A percentile compares a stretch with the other conserved stretches of the same genome.
phyloP scores from a whole-genome alignment of 2,113 vertebrate genomes.

The Muntiacus reevesi region DNA sequence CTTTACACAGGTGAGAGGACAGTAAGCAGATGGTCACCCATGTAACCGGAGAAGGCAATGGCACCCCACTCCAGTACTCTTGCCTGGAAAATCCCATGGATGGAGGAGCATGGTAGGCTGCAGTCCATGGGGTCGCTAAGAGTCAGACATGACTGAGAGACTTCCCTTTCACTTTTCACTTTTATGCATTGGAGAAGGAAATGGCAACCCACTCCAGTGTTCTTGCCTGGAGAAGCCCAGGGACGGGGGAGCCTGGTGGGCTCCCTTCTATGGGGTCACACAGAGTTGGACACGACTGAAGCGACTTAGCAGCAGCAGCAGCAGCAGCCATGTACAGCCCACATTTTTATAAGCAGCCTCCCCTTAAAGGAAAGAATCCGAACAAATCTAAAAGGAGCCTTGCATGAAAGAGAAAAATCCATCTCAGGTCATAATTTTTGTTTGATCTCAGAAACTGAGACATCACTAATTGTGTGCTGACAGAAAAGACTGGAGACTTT shows the following conservation, averaged over 20 bases:
- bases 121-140: neutral
- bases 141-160: neutral
- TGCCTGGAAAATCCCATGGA: neutral
- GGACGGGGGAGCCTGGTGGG: neutral
- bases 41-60: neutral
- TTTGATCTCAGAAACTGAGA: neutral
- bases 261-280: fast-evolving
- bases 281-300: neutral
- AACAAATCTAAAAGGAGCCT: neutral
- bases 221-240: neutral
- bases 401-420: neutral
- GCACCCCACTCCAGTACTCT: neutral
- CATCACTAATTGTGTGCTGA: neutral
- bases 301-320: neutral
- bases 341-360: neutral
- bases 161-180: neutral
- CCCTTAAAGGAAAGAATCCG: neutral
- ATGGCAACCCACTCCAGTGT: neutral
- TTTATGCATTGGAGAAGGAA: neutral
- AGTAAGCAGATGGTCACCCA: neutral
- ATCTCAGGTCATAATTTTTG: neutral
- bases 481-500: neutral
- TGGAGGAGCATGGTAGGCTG: neutral
- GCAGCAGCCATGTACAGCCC: neutral
- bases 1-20: neutral